These are phyloP conservation scores for Oryctes rhinoceros DNA, from an alignment of 1,140 invertebrate species.

Conservation along the genomic window DNA sequence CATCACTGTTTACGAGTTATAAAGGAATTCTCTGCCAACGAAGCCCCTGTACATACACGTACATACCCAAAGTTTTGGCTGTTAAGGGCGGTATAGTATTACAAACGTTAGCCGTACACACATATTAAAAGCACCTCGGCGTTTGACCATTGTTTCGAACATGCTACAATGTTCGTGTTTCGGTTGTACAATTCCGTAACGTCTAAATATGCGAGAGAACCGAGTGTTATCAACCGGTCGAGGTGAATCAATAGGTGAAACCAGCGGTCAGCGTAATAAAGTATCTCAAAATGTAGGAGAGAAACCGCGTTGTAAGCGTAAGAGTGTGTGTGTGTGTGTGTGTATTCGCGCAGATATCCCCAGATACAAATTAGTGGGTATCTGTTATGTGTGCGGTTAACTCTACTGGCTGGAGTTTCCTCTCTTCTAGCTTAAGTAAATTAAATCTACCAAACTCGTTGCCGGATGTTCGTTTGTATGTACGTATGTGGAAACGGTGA, in stretches of 20 bases:
- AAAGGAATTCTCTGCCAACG: too few species aligned
- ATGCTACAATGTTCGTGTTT: too few species aligned
- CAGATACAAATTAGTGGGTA: constrained; percentile 15
- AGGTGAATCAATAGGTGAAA: constrained; percentile 9
- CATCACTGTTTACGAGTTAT: too few species aligned
- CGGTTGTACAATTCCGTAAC: too few species aligned
- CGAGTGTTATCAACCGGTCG: background rate
- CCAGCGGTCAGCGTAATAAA: background rate
- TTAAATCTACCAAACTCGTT: constrained; percentile 22
- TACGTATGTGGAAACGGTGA: background rate
- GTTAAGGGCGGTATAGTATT: too few species aligned
- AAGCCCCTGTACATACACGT: too few species aligned
- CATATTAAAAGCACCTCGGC: too few species aligned
- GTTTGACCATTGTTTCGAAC: too few species aligned
- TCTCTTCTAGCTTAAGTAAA: background rate
- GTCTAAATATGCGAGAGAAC: background rate
- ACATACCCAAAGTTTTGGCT: too few species aligned
- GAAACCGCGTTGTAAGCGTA: background rate
- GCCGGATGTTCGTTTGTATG: background rate
- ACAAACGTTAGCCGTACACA: too few species aligned
- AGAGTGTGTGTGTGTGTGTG: background rate
- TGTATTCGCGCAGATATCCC: constrained; percentile 1
- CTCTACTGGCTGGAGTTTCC: background rate
- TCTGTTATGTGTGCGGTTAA: constrained; percentile 4
- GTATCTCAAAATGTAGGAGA: constrained; percentile 13